Percentiles rank a stretch among this genome's conserved stretches.
Evolutionary conservation across 2,797 vertebrate species (phyloP).

Genomic region (Zenarchopterus dispar): DNA sequence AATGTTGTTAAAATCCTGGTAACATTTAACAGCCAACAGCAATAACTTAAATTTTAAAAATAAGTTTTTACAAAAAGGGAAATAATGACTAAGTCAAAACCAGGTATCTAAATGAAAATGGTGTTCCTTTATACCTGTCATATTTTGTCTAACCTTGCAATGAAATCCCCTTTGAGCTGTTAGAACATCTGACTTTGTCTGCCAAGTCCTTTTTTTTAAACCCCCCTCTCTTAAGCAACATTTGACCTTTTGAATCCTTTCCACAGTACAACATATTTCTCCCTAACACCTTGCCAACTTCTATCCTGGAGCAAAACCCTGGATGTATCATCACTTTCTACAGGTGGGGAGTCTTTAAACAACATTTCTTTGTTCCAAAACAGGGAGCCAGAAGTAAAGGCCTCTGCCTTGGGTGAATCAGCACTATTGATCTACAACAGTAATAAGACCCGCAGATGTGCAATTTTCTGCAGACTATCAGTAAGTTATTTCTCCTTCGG

Average conservation of each 20-base stretch:
- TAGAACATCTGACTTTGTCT: not conserved
- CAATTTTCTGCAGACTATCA: constrained; percentile 23
- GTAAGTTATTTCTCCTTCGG: constrained; percentile 40
- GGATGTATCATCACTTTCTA: not conserved
- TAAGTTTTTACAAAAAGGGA: no score
- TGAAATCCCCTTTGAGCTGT: no score
- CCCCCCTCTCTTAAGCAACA: not conserved
- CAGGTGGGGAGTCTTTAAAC: not conserved
- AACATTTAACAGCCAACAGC: no score
- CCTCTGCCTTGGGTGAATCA: constrained; percentile 9
- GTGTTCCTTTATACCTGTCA: no score
- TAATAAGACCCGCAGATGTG: constrained; percentile 16
- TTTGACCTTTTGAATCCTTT: not conserved
- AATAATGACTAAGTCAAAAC: not conserved
- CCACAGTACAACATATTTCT: not conserved
- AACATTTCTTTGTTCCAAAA: constrained; percentile 1
- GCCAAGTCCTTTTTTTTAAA: not conserved
- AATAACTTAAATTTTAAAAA: no score
- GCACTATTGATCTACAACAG: constrained; percentile 8
- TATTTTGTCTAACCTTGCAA: no score
- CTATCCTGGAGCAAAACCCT: not conserved
- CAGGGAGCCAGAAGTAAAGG: constrained; percentile 9
- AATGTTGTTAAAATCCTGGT: no score
- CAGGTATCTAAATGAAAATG: not conserved
- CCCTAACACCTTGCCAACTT: not conserved